These are phyloP conservation scores for Trinorchestia longiramus DNA, from an alignment of 1,140 invertebrate genomes.

Conservation along the genomic window DNA sequence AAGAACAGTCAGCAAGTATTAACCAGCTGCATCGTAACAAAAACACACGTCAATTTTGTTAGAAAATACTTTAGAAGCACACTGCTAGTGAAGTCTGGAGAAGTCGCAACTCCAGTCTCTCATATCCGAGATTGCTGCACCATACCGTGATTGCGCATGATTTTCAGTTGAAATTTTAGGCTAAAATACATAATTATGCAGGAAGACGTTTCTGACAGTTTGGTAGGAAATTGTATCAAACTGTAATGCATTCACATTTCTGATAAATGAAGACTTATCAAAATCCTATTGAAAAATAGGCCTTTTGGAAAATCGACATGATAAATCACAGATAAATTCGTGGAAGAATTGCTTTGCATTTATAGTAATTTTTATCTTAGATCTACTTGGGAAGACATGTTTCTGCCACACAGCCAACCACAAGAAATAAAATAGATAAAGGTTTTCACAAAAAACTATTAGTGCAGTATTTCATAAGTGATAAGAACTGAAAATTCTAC, in stretches of 20 bases:
- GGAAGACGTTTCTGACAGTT: background rate
- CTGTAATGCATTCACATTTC: background rate
- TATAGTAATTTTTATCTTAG: background rate
- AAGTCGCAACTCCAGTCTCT: background rate
- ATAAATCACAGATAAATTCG: background rate
- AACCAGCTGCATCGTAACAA: background rate
- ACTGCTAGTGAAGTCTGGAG: background rate
- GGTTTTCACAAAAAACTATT: background rate
- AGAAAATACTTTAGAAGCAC: background rate
- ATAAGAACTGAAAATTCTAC: slow-evolving; percentile 27
- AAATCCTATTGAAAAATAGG: background rate
- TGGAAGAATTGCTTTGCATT: background rate
- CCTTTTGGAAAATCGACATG: background rate
- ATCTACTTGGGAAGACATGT: slow-evolving; percentile 13
- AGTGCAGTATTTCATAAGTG: slow-evolving; percentile 37
- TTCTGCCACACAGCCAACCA: background rate
- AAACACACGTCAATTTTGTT: background rate
- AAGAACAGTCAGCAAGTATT: background rate
- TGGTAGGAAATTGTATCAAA: background rate
- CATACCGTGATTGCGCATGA: background rate
- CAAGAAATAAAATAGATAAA: background rate
- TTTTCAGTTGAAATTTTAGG: background rate
- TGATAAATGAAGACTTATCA: background rate
- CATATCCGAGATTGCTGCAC: background rate
- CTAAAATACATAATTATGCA: background rate